Conservation (phyloP, 2,888 invertebrate species). For the Aelia acuminata region DNA sequence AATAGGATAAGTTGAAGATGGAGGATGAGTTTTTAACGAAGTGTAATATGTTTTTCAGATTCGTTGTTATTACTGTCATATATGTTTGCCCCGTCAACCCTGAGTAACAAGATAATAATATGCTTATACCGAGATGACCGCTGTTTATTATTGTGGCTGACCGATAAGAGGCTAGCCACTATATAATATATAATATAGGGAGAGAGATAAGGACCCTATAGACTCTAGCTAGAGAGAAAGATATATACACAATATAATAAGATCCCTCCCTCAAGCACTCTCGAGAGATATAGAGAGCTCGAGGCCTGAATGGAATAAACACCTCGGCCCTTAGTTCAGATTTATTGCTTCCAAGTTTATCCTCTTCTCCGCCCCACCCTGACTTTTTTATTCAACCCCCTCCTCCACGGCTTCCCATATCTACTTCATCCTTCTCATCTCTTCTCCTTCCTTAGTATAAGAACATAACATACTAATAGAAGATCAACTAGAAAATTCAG, state of each 20-base stretch:
- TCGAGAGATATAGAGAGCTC: background rate
- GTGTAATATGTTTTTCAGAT: background rate
- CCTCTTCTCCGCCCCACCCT: background rate
- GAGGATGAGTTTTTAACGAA: background rate
- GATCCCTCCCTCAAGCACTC: background rate
- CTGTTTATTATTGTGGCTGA: background rate
- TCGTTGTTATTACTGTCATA: background rate
- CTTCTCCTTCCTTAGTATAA: too few species aligned
- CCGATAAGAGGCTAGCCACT: background rate
- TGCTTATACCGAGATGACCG: background rate
- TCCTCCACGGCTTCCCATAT: background rate
- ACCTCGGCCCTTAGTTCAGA: background rate
- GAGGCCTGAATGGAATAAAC: background rate
- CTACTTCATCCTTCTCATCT: background rate
- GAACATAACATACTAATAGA: too few species aligned
- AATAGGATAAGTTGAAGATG: too few species aligned
- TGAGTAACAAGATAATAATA: background rate
- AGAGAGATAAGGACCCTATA: background rate
- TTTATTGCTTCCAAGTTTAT: constrained; percentile 5
- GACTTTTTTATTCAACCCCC: background rate
- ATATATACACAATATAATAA: constrained; percentile 8
- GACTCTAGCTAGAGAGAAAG: background rate
- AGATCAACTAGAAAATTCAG: background rate
- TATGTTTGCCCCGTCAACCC: background rate
- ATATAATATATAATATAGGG: background rate